Base-by-base conservation (phyloP, 2,797 vertebrate genomes). In the Miichthys miiuy region DNA sequence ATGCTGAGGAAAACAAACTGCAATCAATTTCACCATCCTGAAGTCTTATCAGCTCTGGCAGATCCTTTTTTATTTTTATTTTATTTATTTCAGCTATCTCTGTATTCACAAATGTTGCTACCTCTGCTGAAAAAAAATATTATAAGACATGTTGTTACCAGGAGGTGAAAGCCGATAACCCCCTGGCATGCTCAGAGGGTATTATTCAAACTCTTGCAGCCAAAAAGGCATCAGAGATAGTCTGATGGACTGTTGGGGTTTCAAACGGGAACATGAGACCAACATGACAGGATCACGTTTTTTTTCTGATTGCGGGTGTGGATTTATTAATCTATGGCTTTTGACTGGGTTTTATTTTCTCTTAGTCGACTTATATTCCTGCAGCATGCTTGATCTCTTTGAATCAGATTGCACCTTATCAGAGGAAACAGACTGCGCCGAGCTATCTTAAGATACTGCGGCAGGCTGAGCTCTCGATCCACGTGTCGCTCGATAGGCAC, bases 351-450 rank as follows among this genome's bases (percentile, higher is more conserved):
- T 91, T 91, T 91, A 89, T 87, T 93, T 90, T 77, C 84, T 74
- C 62, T 89, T 77, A 81, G 85, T 88, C 58, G 77, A 84, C 83
- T 91, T 80, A 77, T 87, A 88, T 91, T 92, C 89, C 91, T 83
- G 80, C 87, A 61, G 82, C 82, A 82, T n/a, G 73, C 85, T 79
- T 91, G 82, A 91, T 92, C 91, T 83, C 75, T 79, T 77, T 18
- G 79, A 87, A 92, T 94, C 92, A 89, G 93, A 94, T 93, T 88
- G 87, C 58, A 68, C 89, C 93, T 95, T 95, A 95, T 95, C 94
- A 74, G 90, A 54, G 52, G 73, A 72, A 91, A 81, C 94, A 95
- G 94, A 78, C 86, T 76, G 83, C 57, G 68, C 67, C 11, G 78
- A 87, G 90, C 85, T 87, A 90, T 89, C 85, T 91, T 89, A 86